Base-by-base conservation (phyloP, 2,888 invertebrate species). In the Andrena dorsata region DNA sequence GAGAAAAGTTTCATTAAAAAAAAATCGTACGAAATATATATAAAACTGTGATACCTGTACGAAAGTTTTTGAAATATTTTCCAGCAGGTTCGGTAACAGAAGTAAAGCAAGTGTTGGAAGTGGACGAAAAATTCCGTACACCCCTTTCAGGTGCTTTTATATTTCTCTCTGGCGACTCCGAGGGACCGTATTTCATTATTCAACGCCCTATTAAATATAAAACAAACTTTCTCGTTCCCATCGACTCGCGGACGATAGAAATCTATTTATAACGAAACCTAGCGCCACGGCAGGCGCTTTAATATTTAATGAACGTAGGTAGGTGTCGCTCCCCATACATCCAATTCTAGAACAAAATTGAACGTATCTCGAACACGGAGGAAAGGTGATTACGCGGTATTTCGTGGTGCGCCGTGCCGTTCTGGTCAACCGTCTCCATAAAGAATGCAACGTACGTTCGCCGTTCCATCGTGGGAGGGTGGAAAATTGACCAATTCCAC, bases 341-440 rank as follows among this genome's bases (percentile, higher is more conserved):
- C 20, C 71, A 61, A 79, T 80, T 70, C 30, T 26, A 10, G 23
- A 10, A 28, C 10, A 53, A 66, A 65, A 79, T 23, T 30, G 51
- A 16, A 26, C 2, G 51, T 26, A 13, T 16, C 30, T 16, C 10
- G 26, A 47, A 53, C 64, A 30, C 81, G 4, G 23, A 53, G 53
- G 49, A 58, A 35, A 75, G 69, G 70, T 41, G 75, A 66, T 76
- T 66, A 66, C 32, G 53, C 70, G 71, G 71, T 66, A 76, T 82
- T 82, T 72, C 76, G 26, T 20, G 75, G 82, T 76, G 75, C 75
- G 66, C 32, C 23, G 35, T 32, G 70, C 28, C 82, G 82, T 75
- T 71, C 76, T 56, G 75, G 82, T 75, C 76, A 68, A 81, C 82
- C 60, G 61, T 64, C 32, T 66, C 63, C 82, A 82, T 82, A 81